phyloP scores from a whole-genome alignment of 2,797 vertebrate genomes.

The Calcarius lapponicus region DNA sequence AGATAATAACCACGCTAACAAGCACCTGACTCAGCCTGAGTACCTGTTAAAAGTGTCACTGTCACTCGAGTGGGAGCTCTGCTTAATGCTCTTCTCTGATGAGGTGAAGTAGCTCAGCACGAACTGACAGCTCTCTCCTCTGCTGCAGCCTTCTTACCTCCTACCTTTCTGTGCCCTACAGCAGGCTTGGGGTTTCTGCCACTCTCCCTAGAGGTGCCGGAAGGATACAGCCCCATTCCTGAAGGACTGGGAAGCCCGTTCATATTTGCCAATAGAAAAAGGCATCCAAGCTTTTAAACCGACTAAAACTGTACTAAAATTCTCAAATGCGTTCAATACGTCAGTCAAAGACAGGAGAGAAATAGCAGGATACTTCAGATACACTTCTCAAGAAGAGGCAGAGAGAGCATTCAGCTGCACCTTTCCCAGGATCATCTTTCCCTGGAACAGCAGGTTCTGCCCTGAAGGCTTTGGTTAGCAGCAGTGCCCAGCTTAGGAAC shows the following conservation, averaged over 20 bases:
- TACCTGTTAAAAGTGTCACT: neutral
- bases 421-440: neutral
- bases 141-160: neutral
- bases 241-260: neutral
- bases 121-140: neutral
- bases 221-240: fast-evolving
- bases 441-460: neutral
- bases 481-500: neutral
- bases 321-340: neutral
- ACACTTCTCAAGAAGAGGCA: neutral
- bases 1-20: neutral
- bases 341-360: neutral
- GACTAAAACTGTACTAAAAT: neutral
- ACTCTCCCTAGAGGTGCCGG: neutral
- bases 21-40: slow-evolving; percentile 7
- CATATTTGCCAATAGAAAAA: neutral
- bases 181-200: neutral
- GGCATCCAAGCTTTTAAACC: neutral
- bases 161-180: neutral
- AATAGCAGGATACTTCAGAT: neutral
- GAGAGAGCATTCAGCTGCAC: neutral
- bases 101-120: neutral
- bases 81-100: neutral
- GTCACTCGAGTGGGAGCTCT: neutral
- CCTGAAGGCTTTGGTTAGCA: neutral